A percentile compares a stretch with the other conserved stretches of the same genome.
Conservation (phyloP, 2,797 vertebrate genomes). For the Danio kyathit region DNA sequence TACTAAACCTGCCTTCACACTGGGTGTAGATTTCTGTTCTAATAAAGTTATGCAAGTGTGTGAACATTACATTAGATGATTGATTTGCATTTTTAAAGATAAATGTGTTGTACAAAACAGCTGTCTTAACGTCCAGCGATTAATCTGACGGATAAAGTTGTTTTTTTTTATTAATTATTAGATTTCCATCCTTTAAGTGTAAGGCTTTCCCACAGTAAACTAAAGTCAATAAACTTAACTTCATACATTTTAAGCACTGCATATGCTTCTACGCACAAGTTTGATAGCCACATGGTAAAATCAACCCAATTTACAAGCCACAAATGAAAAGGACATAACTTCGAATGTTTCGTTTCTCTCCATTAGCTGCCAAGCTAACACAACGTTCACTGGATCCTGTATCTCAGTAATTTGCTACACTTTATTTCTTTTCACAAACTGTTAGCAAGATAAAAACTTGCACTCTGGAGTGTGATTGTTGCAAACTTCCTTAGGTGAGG, state of each 20-base stretch:
- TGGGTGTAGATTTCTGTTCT: background rate
- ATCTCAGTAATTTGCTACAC: background rate
- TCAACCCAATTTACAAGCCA: background rate
- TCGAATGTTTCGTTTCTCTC: background rate
- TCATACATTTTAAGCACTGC: background rate
- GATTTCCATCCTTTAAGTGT: background rate
- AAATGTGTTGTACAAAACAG: too few relatives aligned
- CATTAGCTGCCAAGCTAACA: slow-evolving; percentile 21
- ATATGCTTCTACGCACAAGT: background rate
- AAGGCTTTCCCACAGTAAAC: background rate
- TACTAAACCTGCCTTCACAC: background rate
- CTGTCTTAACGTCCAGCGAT: background rate
- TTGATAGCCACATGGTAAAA: background rate
- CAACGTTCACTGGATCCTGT: background rate
- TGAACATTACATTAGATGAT: background rate
- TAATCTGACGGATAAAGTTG: background rate
- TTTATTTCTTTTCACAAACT: background rate
- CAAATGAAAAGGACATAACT: too few relatives aligned
- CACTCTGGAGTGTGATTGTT: background rate
- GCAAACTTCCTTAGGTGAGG: background rate
- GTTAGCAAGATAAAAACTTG: background rate
- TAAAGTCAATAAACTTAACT: slow-evolving; percentile 12
- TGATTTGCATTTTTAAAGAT: background rate
- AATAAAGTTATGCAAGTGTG: background rate
- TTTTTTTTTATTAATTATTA: too few relatives aligned